phyloP scores from a whole-genome alignment of 92 coral and sea anemone genomes.

The Siderastrea radians region DNA sequence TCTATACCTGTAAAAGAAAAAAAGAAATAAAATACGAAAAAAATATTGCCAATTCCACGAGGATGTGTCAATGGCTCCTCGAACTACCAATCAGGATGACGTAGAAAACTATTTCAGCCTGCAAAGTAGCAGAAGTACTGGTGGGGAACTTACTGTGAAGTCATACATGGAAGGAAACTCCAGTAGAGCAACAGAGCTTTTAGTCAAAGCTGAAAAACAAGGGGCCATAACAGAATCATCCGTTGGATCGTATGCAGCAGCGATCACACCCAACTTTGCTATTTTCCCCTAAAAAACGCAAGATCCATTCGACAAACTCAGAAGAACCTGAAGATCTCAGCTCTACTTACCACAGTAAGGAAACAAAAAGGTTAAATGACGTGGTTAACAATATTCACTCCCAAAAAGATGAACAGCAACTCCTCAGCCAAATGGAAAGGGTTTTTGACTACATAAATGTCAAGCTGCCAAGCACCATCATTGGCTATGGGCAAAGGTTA shows the following conservation, averaged over 20 bases:
- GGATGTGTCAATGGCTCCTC: conserved; percentile 25
- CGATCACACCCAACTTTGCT: conserved; percentile 6
- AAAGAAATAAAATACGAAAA: too few species aligned
- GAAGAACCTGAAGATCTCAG: too few species aligned
- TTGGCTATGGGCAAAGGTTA: conserved; percentile 6
- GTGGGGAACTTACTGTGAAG: conserved; percentile 39
- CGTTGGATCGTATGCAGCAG: conserved; percentile 29
- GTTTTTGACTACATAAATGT: conserved; percentile 32
- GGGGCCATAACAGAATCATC: not conserved
- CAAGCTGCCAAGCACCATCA: not conserved
- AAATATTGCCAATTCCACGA: conserved; percentile 2
- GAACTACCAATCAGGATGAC: conserved; percentile 47
- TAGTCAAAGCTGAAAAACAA: conserved; percentile 21
- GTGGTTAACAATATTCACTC: not conserved
- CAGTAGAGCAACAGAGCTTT: conserved; percentile 9
- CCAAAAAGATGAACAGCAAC: conserved; percentile 12
- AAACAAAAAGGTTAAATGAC: too few species aligned
- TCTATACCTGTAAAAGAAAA: too few species aligned
- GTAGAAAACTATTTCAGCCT: conserved; percentile 51
- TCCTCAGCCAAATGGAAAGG: conserved; percentile 10
- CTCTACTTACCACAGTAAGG: too few species aligned
- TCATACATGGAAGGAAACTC: conserved; percentile 43
- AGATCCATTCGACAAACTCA: too few species aligned
- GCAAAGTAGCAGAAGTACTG: conserved; percentile 26
- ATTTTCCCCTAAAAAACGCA: conserved; percentile 13